Evolutionary conservation across 2,113 vertebrate genomes (phyloP), one percentile per base, ranked within the genome.

Genomic region (Antechinus stuartii): DNA sequence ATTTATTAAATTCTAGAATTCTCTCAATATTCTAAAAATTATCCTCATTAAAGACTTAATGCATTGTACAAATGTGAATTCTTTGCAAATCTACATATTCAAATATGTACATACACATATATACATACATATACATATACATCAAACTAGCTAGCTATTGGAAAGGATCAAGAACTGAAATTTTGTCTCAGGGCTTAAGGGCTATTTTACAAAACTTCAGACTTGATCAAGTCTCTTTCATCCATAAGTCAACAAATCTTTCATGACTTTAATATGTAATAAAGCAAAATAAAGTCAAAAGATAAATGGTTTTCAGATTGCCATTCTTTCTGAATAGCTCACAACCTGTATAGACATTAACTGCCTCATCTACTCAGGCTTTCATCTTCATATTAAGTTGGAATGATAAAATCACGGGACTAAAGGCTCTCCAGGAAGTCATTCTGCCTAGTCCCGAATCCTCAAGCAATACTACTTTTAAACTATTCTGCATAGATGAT

Each of bases 331-430:
- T 95, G 26, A 91, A 91, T 89, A 92, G 90, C 57, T 11, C 47
- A 9, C 93, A 94, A 91, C 1, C 24, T 50, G 30, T 9, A 42
- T 42, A 94, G 47, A n/a, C 26, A n/a, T 42, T 56, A 19, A 3
- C 55, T 91, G 90, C 96, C 76, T 91, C 9, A 2, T 16, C 84
- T 42, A 61, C 47, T 96, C 93, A 53, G 76, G 47, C 52, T 24
- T 46, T 93, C 53, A 52, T 52, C 50, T 52, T 56, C 92, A 93
- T 95, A 96, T 94, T 52, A 52, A 52, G 93, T 93, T 94, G 96
- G 61, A 35, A 61, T 92, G n/a, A 42, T 84, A 42, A 84, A 84
- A 84, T 42, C 35, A n/a, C 42, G 19, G 68, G 14, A 84, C n/a
- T 42, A n/a, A 84, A 76, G 61, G 35, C 14, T 84, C 68, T 84